Conservation (phyloP, 2,113 vertebrate species). For the Heterocephalus glaber region DNA sequence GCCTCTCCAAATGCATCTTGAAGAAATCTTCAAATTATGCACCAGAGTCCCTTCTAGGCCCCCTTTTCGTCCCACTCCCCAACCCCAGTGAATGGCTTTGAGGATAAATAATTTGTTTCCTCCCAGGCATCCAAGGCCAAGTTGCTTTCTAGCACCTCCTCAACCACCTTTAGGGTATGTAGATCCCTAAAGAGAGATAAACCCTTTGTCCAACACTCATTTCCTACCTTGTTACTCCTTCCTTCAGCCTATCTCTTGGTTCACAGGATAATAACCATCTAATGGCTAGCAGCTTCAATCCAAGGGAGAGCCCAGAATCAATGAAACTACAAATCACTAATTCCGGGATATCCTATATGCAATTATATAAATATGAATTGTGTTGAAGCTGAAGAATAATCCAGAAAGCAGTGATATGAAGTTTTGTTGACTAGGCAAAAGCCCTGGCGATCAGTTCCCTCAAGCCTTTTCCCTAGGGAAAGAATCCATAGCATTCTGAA, state of each 20-base stretch:
- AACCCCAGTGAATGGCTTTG: too few relatives aligned
- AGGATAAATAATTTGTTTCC: not conserved
- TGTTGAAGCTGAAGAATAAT: not conserved
- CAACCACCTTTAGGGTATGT: not conserved
- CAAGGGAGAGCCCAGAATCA: not conserved
- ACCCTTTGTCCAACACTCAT: accelerated
- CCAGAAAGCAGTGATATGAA: not conserved
- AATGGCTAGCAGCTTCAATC: not conserved
- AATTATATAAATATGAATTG: not conserved
- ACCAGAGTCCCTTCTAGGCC: not conserved
- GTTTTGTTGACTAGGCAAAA: not conserved
- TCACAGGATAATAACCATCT: not conserved
- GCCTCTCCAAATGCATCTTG: too few relatives aligned
- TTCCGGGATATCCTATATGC: not conserved
- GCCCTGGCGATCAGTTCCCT: not conserved
- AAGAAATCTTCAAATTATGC: not conserved
- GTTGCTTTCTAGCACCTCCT: not conserved
- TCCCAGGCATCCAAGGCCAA: not conserved
- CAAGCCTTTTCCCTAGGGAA: not conserved
- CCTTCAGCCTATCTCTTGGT: not conserved
- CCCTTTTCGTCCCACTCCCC: not conserved
- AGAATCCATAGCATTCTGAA: not conserved
- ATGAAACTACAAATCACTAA: not conserved
- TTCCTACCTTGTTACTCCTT: too few relatives aligned
- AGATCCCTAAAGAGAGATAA: not conserved